Evolutionary conservation across 2,797 vertebrate genomes (phyloP), one percentile per base, ranked within the genome.

Genomic region (Molossus alvarezi): DNA sequence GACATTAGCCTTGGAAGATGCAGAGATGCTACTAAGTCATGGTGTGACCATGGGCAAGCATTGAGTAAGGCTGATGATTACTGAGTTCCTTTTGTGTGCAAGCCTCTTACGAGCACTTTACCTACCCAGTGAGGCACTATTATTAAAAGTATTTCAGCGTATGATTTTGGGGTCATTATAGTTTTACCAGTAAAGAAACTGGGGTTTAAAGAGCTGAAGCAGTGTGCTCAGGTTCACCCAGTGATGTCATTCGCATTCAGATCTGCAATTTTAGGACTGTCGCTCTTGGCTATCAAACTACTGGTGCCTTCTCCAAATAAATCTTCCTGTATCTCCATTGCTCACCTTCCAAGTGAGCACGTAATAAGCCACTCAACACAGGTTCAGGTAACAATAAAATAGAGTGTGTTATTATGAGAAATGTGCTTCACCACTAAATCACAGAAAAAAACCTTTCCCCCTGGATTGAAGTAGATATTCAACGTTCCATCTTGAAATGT

Each of bases 311-410:
- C 20, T 58, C 64, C 69, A 73, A 3, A n/a, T 8, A 76, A 53
- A 18, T 80, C 3, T 48, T 83, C 55, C 60, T 65, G 33, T 65
- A 33, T 55, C 33, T 51, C 81, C 27, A 15, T 62, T 72, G 58
- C 25, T 86, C 27, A 75, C 73, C 89, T 95, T 93, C 69, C 64
- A 62, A 45, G 79, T 80, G 65, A 65, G 87, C 87, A 86, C 48
- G 33, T 62, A 57, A 57, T 33, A 55, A 33, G 21, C 55, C 69
- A 64, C 60, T 27, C 53, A 48, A 57, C 18, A 60, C 18, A 51
- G 37, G 17, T n/a, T 37, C 57, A 92, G 51, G 65, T 25, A 72
- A 69, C 48, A 67, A 55, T 17, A 82, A 84, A 69, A 76, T 2
- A 82, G 45, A 23, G 0, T 65, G 25, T 73, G 17, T 80, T 88